Conservation (phyloP, 2,113 vertebrate species). For the Bos taurus region DNA sequence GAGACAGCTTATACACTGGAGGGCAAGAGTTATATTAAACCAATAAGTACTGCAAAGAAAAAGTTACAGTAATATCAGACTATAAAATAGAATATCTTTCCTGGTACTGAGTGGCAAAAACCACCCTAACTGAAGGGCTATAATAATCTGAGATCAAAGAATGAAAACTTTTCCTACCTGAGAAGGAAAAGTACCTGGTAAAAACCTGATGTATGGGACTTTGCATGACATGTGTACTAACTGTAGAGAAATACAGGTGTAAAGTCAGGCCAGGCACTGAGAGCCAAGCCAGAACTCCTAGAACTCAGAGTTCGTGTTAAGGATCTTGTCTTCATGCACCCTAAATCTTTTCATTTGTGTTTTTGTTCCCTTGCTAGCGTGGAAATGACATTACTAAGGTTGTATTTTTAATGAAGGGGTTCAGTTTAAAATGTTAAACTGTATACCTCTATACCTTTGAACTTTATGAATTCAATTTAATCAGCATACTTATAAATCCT, state of each 20-base stretch:
- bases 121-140: background rate
- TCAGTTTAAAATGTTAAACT: background rate
- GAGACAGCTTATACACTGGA: background rate
- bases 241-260: background rate
- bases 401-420: background rate
- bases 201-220: background rate
- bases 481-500: background rate
- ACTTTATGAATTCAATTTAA: background rate
- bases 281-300: background rate
- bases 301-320: background rate
- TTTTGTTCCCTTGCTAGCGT: background rate
- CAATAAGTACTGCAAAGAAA: background rate
- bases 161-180: background rate
- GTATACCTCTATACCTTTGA: background rate
- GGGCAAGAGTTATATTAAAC: background rate
- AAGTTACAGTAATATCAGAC: background rate
- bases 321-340: too few species aligned
- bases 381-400: background rate
- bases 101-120: background rate
- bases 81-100: background rate
- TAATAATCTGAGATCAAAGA: background rate
- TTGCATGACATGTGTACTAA: background rate
- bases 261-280: too few species aligned
- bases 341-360: background rate
- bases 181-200: background rate